Evolutionary conservation across 2,113 vertebrate genomes (phyloP).

Genomic region (Oncorhynchus tshawytscha): DNA sequence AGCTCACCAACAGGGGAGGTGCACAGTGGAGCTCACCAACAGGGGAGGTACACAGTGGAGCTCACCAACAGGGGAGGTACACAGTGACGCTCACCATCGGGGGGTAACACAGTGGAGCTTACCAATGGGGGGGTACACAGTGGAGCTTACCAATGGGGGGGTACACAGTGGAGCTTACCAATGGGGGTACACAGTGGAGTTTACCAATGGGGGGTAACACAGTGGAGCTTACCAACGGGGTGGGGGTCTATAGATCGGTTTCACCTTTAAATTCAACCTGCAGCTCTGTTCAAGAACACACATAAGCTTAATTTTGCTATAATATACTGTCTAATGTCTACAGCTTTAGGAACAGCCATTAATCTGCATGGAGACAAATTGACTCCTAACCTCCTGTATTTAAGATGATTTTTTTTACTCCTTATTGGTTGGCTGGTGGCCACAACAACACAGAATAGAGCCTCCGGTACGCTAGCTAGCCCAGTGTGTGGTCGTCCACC

Average conservation of each 20-base stretch:
- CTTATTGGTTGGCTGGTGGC: neutral
- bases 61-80: neutral
- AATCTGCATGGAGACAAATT: neutral
- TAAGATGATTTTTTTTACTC: neutral
- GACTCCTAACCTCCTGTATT: neutral
- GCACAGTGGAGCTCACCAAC: constrained; percentile 1
- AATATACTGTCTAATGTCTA: neutral
- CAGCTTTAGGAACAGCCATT: neutral
- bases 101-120: too few species aligned
- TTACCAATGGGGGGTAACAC: neutral
- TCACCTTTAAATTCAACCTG: constrained; percentile 38
- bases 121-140: constrained; percentile 17
- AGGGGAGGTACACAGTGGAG: constrained; percentile 8
- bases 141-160: neutral
- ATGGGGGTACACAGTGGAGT: too few species aligned
- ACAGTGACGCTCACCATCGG: neutral
- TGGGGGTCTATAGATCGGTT: neutral
- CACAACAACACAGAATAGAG: neutral
- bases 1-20: too few species aligned
- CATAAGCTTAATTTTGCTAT: neutral
- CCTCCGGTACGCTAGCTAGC: too few species aligned
- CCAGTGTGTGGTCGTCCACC: too few species aligned
- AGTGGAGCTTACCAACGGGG: constrained; percentile 1
- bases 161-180: neutral
- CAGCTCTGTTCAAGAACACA: constrained; percentile 35